phyloP scores from a whole-genome alignment of 2,888 invertebrate species.

The Platycnemis pennipes region DNA sequence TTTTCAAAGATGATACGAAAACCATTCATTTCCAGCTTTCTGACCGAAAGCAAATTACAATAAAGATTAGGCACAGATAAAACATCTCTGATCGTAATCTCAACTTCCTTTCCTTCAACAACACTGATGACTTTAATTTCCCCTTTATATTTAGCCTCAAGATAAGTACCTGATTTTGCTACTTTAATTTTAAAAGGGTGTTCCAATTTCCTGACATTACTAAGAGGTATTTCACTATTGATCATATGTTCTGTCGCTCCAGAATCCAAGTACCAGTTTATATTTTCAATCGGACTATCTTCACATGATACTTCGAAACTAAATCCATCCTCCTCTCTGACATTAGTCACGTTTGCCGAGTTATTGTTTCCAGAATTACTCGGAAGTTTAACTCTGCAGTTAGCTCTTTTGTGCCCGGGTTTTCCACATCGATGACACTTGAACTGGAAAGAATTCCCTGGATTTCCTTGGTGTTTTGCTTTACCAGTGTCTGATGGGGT shows the following conservation, averaged over 20 bases:
- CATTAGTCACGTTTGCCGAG: conserved; percentile 24
- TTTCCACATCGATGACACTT: neutral
- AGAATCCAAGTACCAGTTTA: conserved; percentile 73
- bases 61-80: conserved; percentile 71
- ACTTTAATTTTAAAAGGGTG: conserved; percentile 72
- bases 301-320: conserved; percentile 66
- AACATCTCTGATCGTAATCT: conserved; percentile 72
- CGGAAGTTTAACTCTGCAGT: neutral
- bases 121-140: conserved; percentile 69
- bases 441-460: neutral
- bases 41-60: conserved; percentile 73
- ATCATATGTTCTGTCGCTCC: conserved; percentile 74
- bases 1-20: conserved; percentile 73
- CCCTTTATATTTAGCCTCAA: conserved; percentile 70
- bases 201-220: conserved; percentile 70
- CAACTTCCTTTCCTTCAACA: conserved; percentile 68
- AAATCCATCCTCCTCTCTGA: conserved; percentile 23
- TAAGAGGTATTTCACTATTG: conserved; percentile 60
- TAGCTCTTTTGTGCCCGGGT: neutral
- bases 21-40: conserved; percentile 73
- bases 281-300: conserved; percentile 31
- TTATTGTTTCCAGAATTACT: neutral
- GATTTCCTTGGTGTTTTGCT: neutral
- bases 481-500: neutral
- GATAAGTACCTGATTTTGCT: conserved; percentile 71